Base-by-base conservation (phyloP, 2,113 vertebrate genomes). In the Muscicapa adusta region DNA sequence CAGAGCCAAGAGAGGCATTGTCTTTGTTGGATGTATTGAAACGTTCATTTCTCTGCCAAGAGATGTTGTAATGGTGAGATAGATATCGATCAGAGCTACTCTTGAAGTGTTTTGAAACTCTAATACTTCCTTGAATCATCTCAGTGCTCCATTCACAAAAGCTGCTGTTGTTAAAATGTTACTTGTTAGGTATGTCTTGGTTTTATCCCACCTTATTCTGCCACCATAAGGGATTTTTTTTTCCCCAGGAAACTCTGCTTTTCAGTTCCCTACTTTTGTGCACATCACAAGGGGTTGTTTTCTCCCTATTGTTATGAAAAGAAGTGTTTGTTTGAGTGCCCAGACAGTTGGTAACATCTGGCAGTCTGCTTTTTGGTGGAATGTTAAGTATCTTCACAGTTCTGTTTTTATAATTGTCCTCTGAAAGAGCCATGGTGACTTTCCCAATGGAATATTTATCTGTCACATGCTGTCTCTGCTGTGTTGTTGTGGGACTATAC, bases 361-460 rank as follows among this genome's bases (percentile, higher is more conserved):
- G 50, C 81, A 87, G 18, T 94, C 62, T 85, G 87, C 36, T 85
- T 85, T 92, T 76, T 60, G 47, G 22, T 88, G 38, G 34, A 51
- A 23, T 19, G 13, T 53, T 91, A 43, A 94, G 87, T 91, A 42
- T 88, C 86, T 88, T 85, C 76, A 86, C 86, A 93, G 43, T 92
- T 81, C 65, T 63, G 56, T 72, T 75, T 89, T 87, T 24, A 47
- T 40, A 61, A 58, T 70, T 82, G 54, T 68, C 34, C 42, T 89
- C 54, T 76, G 45, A 42, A 36, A 81, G 51, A 81, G 60, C 67
- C 42, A 0, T 47, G 72, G 47, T 60, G 67, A 18, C 42, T 83
- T 77, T 61, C 72, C 67, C 19, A 3, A 0, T 66, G 80, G 60
- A 66, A 24, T 43, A 25, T 43, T 89, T 47, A 15, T 34, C 54